Evolutionary conservation across 2,797 vertebrate genomes (phyloP), one percentile per base, ranked within the genome.

Genomic region (Malacoctenus gilli): DNA sequence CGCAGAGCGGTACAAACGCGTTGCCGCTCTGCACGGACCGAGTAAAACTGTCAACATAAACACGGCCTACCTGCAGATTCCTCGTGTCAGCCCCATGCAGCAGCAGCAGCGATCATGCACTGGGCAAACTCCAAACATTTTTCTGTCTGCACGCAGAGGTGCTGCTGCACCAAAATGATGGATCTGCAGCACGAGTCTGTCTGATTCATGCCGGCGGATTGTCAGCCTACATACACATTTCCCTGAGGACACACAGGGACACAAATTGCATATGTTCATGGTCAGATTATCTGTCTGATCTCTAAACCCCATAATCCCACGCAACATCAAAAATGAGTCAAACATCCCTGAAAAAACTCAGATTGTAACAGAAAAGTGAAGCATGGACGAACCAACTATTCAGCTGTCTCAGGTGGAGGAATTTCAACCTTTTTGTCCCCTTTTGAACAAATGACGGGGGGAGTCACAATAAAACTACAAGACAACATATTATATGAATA

Each of bases 231-330:
- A 49, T 19, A 64, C 51, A 58, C 62, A 64, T 57, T 54, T 11
- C 66, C 28, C 23, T 41, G 59, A 46, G 56, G 46, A 20, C 61
- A 63, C 49, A 47, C 51, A 64, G n/a, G 22, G 12, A 80, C 54
- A 78, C 58, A 85, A 67, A 83, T 82, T 87, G 60, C 83, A 82
- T 80, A 89, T 89, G 85, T 89, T 81, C 64, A 63, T 54, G 50
- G 52, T 66, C 75, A 77, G 85, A 85, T 89, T 83, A 90, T 90
- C 81, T 14, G 36, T 68, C 53, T 86, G 75, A 89, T 87, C 86
- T 84, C 75, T 87, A 71, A 89, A 84, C 77, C 68, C 47, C 7
- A 23, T 88, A 89, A 91, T 91, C 87, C 84, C 25, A 31, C 58
- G 63, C 58, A 64, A 79, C 72, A 88, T 83, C 57, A 46, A 64